phyloP scores from a whole-genome alignment of 1,140 invertebrate species.

The Calliopsis andreniformis region DNA sequence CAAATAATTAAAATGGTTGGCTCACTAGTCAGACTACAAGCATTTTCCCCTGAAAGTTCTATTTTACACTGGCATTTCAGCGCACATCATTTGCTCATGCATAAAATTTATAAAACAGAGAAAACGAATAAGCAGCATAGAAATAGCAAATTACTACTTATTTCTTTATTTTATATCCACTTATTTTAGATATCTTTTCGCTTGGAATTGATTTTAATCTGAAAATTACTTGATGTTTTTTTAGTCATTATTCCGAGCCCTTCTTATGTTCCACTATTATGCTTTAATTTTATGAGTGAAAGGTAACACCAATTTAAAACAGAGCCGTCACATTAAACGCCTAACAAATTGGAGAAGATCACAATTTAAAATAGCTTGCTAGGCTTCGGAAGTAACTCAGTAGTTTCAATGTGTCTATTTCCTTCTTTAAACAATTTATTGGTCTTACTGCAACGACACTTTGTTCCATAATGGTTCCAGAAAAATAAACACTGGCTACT shows the following conservation, averaged over 20 bases:
- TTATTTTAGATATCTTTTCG: conserved; percentile 15
- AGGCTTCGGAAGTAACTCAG: too few relatives aligned
- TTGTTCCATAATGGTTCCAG: too few relatives aligned
- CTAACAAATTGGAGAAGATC: too few relatives aligned
- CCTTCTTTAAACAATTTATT: too few relatives aligned
- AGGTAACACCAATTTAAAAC: too few relatives aligned
- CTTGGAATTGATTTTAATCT: not conserved
- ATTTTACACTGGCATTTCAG: not conserved
- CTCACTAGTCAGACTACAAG: not conserved
- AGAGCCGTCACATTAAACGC: too few relatives aligned
- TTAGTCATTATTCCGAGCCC: not conserved
- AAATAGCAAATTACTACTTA: not conserved
- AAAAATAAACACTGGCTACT: too few relatives aligned
- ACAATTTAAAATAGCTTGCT: too few relatives aligned
- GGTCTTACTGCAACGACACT: too few relatives aligned
- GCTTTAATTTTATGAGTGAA: too few relatives aligned
- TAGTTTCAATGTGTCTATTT: too few relatives aligned
- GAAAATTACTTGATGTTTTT: not conserved
- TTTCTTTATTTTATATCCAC: conserved; percentile 28
- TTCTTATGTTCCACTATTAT: too few relatives aligned
- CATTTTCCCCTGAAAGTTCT: not conserved
- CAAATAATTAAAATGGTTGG: conserved; percentile 1
- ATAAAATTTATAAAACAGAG: not conserved
- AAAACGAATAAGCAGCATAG: not conserved
- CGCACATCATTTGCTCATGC: not conserved